Base-by-base conservation (phyloP, 2,797 vertebrate genomes). In the Chelmon rostratus region DNA sequence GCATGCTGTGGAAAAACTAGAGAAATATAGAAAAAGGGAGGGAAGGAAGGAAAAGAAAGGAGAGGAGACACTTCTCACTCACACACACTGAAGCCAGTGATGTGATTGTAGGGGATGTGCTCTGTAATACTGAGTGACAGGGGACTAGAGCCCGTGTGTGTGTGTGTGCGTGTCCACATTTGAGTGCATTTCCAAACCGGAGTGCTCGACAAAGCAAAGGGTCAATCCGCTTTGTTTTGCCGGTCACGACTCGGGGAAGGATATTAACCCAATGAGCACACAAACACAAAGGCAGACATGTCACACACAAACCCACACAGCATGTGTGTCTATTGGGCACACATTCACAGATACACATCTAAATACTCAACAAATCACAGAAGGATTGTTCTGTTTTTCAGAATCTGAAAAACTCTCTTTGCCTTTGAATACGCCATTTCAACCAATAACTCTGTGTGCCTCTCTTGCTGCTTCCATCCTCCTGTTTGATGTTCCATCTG, bases 91-190 rank as follows among this genome's bases (percentile, higher is more conserved):
- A 33, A 42, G 57, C 31, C 42, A 47, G 37, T 68, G 74, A 63
- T 62, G 50, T 68, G 58, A 80, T 52, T 31, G 28, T 10, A 33
- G 49, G 1, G 53, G 50, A 73, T 73, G 68, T 63, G 68, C 18
- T 76, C 56, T 63, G 42, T 68, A 64, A 80, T 68, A 15, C 67
- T 65, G 46, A 70, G 53, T 77, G 65, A 85, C 74, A 78, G 38
- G 47, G 61, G 40, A 56, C 47, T 15, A 50, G 53, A 73, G 42
- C 8, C 50, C 31, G 40, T 58, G 68, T 52, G 18, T 50, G 38
- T 28, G 49, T 33, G 21, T 21, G 44, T 64, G 42, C 3, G 18
- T 23, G 19, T 31, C 4, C 0, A 6, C 12, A 38, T 59, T 6
- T 42, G 21, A 44, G 33, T 68, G 65, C 31, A 35, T 67, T 62